Conservation (phyloP, 2,113 vertebrate species). For the Lampris incognitus region DNA sequence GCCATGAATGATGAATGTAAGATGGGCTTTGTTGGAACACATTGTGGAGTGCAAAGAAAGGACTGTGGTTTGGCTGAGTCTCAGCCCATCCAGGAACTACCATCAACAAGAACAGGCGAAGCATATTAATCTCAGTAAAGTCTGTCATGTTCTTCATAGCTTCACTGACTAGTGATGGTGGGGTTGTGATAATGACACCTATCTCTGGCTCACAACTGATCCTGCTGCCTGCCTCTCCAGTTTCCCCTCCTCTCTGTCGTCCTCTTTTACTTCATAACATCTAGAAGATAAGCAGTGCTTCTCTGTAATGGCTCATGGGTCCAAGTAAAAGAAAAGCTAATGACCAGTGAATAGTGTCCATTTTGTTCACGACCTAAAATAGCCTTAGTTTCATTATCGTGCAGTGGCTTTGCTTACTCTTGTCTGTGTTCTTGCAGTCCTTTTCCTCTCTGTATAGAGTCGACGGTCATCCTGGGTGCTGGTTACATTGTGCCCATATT, state of each 20-base stretch:
- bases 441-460: background rate
- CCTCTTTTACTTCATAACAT: background rate
- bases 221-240: background rate
- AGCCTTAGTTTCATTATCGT: background rate
- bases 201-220: background rate
- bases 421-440: background rate
- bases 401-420: background rate
- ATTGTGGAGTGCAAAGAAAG: slow-evolving; percentile 18
- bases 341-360: too few relatives aligned
- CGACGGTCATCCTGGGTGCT: background rate
- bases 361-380: background rate
- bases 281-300: background rate
- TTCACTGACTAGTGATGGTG: background rate
- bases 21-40: slow-evolving; percentile 11
- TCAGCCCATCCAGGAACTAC: background rate
- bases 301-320: background rate
- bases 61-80: background rate
- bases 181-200: slow-evolving; percentile 11
- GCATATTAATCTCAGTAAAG: slow-evolving; percentile 7
- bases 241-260: background rate
- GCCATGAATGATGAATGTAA: too few relatives aligned
- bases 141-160: background rate
- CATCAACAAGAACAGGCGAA: slow-evolving; percentile 4
- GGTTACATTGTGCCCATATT: slow-evolving; percentile 2
- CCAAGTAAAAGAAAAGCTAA: slow-evolving; percentile 10